Percentiles rank a stretch among this genome's conserved stretches.
Conservation (phyloP, 2,888 invertebrate species). For the Melieria crassipennis region DNA sequence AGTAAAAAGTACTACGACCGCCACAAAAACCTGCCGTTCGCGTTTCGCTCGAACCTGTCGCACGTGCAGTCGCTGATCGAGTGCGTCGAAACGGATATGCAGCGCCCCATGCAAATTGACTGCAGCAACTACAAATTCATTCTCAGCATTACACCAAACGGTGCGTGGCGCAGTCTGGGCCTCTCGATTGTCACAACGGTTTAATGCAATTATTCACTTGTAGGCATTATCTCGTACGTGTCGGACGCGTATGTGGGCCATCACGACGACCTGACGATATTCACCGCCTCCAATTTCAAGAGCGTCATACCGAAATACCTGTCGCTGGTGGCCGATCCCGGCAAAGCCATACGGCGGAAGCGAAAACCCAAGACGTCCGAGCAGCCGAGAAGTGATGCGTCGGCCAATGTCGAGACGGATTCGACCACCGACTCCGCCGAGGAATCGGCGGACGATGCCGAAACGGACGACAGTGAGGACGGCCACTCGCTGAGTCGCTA, state of each 20-base stretch:
- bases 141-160: conserved; percentile 60
- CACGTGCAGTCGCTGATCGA: conserved; percentile 64
- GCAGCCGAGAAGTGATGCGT: not conserved
- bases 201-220: not conserved
- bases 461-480: conserved; percentile 41
- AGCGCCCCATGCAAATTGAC: conserved; percentile 53
- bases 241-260: conserved; percentile 62
- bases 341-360: conserved; percentile 56
- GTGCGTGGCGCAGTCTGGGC: conserved; percentile 41
- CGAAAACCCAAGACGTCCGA: conserved; percentile 40
- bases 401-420: conserved; percentile 46
- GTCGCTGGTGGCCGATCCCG: conserved; percentile 62
- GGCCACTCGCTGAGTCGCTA: conserved; percentile 48
- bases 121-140: conserved; percentile 63
- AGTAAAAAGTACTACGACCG: conserved; percentile 62
- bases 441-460: conserved; percentile 50
- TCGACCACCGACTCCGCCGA: conserved; percentile 57
- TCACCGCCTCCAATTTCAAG: conserved; percentile 60
- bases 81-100: conserved; percentile 63
- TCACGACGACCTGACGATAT: conserved; percentile 62
- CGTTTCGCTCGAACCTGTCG: conserved; percentile 59
- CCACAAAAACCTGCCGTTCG: conserved; percentile 61
- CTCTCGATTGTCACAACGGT: not conserved
- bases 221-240: conserved; percentile 60
- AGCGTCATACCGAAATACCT: conserved; percentile 61